These are phyloP conservation scores for Fragum sueziense DNA, from an alignment of 2,888 invertebrate species.

Conservation along the genomic window DNA sequence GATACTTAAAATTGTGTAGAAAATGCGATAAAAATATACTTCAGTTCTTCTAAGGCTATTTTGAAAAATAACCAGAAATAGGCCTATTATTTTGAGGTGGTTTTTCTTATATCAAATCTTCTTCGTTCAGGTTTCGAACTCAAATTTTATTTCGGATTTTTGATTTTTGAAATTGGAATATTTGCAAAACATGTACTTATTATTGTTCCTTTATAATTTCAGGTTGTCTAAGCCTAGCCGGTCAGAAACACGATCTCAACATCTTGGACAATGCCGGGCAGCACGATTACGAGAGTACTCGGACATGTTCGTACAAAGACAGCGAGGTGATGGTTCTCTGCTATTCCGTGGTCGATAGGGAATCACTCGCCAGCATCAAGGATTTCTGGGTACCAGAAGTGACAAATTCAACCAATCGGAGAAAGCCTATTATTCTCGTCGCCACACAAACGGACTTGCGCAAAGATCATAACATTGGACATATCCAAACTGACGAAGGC, in stretches of 20 bases:
- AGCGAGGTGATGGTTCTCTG: conserved; percentile 71
- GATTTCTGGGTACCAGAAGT: conserved; percentile 74
- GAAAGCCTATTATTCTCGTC: conserved; percentile 70
- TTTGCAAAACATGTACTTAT: too few relatives aligned
- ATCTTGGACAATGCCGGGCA: conserved; percentile 74
- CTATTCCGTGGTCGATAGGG: conserved; percentile 70
- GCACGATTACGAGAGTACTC: conserved; percentile 69
- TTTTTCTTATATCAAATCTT: too few relatives aligned
- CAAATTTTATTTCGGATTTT: too few relatives aligned
- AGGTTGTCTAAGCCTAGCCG: conserved; percentile 69
- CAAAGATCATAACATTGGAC: conserved; percentile 34
- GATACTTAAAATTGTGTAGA: too few relatives aligned
- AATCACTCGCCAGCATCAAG: conserved; percentile 68
- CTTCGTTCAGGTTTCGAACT: too few relatives aligned
- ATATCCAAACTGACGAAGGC: conserved; percentile 64
- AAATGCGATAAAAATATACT: too few relatives aligned
- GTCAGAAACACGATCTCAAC: conserved; percentile 69
- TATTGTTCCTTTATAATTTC: conserved; percentile 28
- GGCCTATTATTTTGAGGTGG: too few relatives aligned
- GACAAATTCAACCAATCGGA: conserved; percentile 61
- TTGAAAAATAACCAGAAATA: too few relatives aligned
- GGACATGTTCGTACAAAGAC: conserved; percentile 69
- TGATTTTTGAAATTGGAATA: too few relatives aligned
- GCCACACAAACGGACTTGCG: conserved; percentile 72
- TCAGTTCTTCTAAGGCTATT: too few relatives aligned